Evolutionary conservation across 2,888 invertebrate species (phyloP).

Genomic region (Drosophila colorata): DNA sequence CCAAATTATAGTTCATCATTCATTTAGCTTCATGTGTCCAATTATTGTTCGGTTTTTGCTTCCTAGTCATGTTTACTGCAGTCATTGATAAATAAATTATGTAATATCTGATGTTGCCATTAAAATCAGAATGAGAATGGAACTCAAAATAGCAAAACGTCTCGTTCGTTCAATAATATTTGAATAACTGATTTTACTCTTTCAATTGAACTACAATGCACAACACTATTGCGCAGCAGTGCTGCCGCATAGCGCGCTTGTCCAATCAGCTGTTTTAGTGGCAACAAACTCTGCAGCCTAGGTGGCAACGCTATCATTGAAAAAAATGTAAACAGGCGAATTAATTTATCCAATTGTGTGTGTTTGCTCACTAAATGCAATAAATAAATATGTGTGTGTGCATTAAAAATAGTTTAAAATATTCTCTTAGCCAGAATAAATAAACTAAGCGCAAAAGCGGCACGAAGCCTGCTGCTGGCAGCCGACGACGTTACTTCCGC

Average conservation of each 20-base stretch:
- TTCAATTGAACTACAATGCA: background rate
- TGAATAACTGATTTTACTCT: background rate
- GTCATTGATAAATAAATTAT: too few species aligned
- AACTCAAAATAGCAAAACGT: background rate
- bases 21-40: too few species aligned
- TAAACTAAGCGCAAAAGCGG: background rate
- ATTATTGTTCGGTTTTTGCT: too few species aligned
- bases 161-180: background rate
- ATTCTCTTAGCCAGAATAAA: background rate
- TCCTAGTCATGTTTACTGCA: too few species aligned
- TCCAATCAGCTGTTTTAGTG: slow-evolving; percentile 30
- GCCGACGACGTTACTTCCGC: slow-evolving; percentile 6
- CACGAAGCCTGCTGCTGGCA: background rate
- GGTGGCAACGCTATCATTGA: slow-evolving; percentile 27
- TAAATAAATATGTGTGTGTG: slow-evolving; percentile 6
- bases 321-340: slow-evolving; percentile 53
- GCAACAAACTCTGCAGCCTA: background rate
- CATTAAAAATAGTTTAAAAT: slow-evolving; percentile 12
- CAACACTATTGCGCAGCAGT: background rate
- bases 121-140: too few species aligned
- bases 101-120: too few species aligned
- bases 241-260: slow-evolving; percentile 5
- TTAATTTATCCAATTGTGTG: slow-evolving; percentile 16
- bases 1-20: too few species aligned
- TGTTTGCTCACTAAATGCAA: slow-evolving; percentile 2